phyloP scores from a whole-genome alignment of 2,888 invertebrate species.

The Nemapogon koenigi region DNA sequence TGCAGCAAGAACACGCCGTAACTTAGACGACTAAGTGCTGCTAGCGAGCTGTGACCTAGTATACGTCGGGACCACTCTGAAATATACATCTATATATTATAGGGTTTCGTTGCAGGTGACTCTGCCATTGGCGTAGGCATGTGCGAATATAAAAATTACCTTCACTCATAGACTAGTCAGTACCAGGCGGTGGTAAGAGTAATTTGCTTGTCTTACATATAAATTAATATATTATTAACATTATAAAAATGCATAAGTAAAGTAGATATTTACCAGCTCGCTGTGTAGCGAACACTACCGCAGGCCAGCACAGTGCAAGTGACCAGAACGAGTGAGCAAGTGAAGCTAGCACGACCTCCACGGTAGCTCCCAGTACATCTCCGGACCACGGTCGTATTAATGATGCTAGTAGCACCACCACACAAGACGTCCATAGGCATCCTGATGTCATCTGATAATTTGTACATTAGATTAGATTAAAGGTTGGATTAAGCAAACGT shows the following conservation, averaged over 20 bases:
- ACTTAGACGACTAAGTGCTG: constrained; percentile 60
- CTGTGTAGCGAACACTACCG: constrained; percentile 32
- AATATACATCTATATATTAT: no score
- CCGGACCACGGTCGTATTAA: constrained; percentile 14
- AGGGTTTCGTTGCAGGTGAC: no score
- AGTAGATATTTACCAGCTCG: constrained; percentile 28
- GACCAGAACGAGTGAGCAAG: constrained; percentile 38
- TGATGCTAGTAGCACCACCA: constrained; percentile 20
- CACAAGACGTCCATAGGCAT: constrained; percentile 15
- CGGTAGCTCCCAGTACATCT: constrained; percentile 14
- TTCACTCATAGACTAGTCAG: no score
- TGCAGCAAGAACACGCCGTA: constrained; percentile 62
- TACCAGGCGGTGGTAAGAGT: no score
- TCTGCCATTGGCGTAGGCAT: no score
- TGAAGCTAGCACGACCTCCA: constrained; percentile 25
- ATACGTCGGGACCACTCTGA: constrained; percentile 44
- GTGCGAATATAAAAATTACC: no score
- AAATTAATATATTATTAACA: no score
- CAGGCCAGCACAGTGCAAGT: constrained; percentile 39
- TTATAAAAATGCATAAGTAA: no score
- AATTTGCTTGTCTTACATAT: no score
- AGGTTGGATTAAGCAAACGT: no score
- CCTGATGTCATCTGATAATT: constrained; percentile 3
- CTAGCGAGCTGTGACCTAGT: constrained; percentile 43
- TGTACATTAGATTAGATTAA: no score